A percentile compares a stretch with the other conserved stretches of the same genome.
phyloP scores from a whole-genome alignment of 2,797 vertebrate genomes.

The Phrynocephalus vlangalii region DNA sequence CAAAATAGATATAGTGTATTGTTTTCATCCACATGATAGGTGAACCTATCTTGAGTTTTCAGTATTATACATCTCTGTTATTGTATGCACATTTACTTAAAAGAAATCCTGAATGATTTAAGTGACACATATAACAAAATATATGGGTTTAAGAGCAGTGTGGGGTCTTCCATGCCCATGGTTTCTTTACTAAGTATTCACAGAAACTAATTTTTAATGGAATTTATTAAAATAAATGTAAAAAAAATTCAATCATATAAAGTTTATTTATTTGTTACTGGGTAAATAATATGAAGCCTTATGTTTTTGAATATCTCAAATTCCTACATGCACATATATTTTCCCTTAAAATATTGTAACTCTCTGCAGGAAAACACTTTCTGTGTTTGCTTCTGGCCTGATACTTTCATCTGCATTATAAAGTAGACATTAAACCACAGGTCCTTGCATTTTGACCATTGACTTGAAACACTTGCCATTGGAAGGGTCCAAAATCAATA shows the following conservation, averaged over 20 bases:
- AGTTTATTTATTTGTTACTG: conserved; percentile 33
- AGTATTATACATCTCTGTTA: neutral
- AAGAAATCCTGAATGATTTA: neutral
- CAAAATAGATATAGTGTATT: neutral
- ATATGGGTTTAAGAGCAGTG: neutral
- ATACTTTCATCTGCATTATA: conserved; percentile 21
- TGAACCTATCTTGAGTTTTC: neutral
- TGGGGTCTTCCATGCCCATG: neutral
- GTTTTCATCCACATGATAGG: neutral
- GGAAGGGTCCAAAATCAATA: conserved; percentile 25
- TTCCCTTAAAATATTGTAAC: neutral
- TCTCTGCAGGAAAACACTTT: conserved; percentile 36
- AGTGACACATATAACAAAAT: neutral
- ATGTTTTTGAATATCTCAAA: conserved; percentile 44
- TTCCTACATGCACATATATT: neutral
- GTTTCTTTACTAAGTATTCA: neutral
- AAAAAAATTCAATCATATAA: neutral
- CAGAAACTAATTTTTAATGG: neutral
- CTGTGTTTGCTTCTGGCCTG: conserved; percentile 32
- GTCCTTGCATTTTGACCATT: neutral
- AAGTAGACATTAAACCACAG: conserved; percentile 34
- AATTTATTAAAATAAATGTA: neutral
- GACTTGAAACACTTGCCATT: neutral
- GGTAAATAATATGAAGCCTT: conserved; percentile 34
- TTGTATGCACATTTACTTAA: neutral